Evolutionary conservation across 2,888 invertebrate species (phyloP), one percentile per base, ranked within the genome.

Genomic region (Odontothrips loti): DNA sequence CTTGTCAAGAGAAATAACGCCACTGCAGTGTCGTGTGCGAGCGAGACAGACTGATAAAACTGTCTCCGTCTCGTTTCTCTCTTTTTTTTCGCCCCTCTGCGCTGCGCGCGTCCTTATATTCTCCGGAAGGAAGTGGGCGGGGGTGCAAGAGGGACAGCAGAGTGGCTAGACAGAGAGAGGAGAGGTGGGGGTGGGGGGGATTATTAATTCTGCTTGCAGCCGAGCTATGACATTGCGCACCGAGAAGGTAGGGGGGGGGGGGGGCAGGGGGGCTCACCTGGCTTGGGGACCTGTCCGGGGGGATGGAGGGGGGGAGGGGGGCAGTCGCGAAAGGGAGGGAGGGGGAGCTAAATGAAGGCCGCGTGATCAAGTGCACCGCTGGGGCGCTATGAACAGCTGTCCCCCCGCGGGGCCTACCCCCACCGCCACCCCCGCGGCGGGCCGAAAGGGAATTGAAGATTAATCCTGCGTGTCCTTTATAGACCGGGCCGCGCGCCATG

Each of bases 331-430:
- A n/a, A n/a, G 68, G 68, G 68, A 6, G 23, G 68, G 68, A 1
- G 68, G 68, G 68, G 58, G 58, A 15, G 11, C 58, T 58, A 58
- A 58, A 58, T 58, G 58, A 58, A 58, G 58, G 58, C 58, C 20
- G 58, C 17, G 27, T 75, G 68, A 75, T 27, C 68, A 75, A 75
- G 23, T 75, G 68, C 68, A 12, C 68, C 68, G 68, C 27, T 27
- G 68, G 68, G 68, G 68, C 68, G 23, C 27, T 27, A 75, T 75
- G 68, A 75, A 75, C 68, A 75, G 68, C 68, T 75, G 68, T 75
- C 68, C 68, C 68, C 23, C 27, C 27, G 15, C 68, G 23, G 23
- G 68, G 68, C 68, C 9, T 20, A 6, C n/a, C 23, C 68, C 63
- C n/a, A n/a, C 63, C 63, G 63, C 23, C 23, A 27, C 68, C 23